Base-by-base conservation (phyloP, 2,113 vertebrate genomes). In the Nyctereutes procyonoides region DNA sequence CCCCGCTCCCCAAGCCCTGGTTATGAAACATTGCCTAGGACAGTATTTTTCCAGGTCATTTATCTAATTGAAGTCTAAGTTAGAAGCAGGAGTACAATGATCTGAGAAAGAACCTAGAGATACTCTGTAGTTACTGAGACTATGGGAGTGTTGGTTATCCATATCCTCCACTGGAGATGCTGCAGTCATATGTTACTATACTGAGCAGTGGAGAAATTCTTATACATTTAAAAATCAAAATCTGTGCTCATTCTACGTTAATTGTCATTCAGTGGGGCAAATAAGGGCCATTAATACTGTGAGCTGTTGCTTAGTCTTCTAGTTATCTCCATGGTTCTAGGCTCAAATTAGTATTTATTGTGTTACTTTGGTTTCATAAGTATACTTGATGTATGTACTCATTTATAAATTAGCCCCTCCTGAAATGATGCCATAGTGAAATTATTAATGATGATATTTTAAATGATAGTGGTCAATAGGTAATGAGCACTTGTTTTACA, bases 161-260 rank as follows among this genome's bases (percentile, higher is more conserved):
- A 12, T 1, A 30, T 12, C 2, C 12, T n/a, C 7, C 0, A 3
- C 8, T 7, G 32, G 20, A 76, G 10, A 28, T n/a, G 14, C 3
- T 56, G 17, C n/a, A 2, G 1, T 15, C 22, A 4, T 28, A 7
- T 53, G 55, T 90, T 82, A 19, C 24, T 62, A 22, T 20, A 32
- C 55, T 48, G 63, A 55, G 73, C 9, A 69, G 12, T 26, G n/a
- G 9, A 55, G 22, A 1, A 30, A 24, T 48, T 85, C 73, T 81
- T 73, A 8, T 4, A 19, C 12, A 20, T 83, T 24, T 19, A 9
- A 35, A 62, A 82, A 20, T 51, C 67, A 62, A 84, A 79, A 19
- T 55, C 20, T 22, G 20, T 22, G n/a, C 26, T 94, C 5, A 2
- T 58, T 26, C 12, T 95, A 32, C 19, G 14, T 74, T 16, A 15